These are phyloP conservation scores for Cervus canadensis DNA, from an alignment of 2,113 vertebrate genomes.

Conservation along the genomic window DNA sequence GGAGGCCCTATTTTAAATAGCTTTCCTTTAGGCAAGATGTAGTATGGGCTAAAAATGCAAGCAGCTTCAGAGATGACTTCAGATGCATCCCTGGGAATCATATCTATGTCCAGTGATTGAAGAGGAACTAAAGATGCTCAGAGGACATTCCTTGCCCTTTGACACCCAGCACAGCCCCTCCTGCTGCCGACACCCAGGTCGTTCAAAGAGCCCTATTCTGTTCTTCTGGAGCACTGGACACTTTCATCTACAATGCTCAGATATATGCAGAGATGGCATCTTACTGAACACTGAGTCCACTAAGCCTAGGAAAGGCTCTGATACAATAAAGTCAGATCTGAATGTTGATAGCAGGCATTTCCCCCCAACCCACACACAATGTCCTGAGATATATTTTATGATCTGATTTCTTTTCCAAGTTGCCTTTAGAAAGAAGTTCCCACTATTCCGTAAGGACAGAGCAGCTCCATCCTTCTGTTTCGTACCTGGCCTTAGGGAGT, in stretches of 20 bases:
- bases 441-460: background rate
- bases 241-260: fast-evolving
- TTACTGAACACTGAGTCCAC: background rate
- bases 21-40: conserved; percentile 13
- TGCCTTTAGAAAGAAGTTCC: background rate
- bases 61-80: background rate
- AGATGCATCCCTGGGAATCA: background rate
- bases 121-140: background rate
- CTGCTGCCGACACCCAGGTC: background rate
- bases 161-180: background rate
- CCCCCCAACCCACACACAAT: background rate
- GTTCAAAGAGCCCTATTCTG: background rate
- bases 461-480: too few species aligned
- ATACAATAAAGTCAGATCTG: background rate
- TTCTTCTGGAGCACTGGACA: background rate
- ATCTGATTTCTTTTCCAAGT: background rate
- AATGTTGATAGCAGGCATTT: background rate
- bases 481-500: background rate
- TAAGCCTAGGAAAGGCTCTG: background rate
- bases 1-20: conserved; percentile 28
- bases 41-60: background rate
- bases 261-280: background rate
- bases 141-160: background rate
- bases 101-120: background rate
- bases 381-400: background rate